Conservation (phyloP, 2,888 invertebrate species). For the Watsonalla binaria region DNA sequence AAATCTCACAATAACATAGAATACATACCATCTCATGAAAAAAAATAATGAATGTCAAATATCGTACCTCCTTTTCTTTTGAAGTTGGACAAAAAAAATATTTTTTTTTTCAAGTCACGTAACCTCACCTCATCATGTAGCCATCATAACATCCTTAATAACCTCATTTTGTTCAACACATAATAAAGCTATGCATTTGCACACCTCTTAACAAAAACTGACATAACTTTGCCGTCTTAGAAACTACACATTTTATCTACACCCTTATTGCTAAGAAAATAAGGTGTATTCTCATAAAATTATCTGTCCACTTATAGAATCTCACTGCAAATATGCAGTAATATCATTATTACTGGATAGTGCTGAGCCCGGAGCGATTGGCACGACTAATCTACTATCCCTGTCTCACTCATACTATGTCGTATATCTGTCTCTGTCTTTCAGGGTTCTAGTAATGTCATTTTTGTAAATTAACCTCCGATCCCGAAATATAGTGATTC, state of each 20-base stretch:
- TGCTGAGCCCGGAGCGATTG: slow-evolving; percentile 52
- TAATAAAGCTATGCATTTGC: slow-evolving; percentile 58
- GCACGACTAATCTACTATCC: slow-evolving; percentile 35
- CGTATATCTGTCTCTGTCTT: slow-evolving; percentile 30
- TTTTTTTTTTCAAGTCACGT: too few relatives aligned
- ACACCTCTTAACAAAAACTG: slow-evolving; percentile 28
- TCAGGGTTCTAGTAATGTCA: slow-evolving; percentile 56
- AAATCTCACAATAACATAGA: too few relatives aligned
- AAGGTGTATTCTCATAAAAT: slow-evolving; percentile 27
- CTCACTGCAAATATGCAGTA: slow-evolving; percentile 44
- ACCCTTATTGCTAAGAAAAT: slow-evolving; percentile 27
- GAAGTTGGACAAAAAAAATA: too few relatives aligned
- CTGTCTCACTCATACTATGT: slow-evolving; percentile 18
- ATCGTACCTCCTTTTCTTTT: too few relatives aligned
- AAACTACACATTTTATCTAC: slow-evolving; percentile 11
- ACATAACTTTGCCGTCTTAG: slow-evolving; percentile 16
- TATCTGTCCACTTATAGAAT: slow-evolving; percentile 29
- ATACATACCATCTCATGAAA: too few relatives aligned
- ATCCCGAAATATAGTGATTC: slow-evolving; percentile 60
- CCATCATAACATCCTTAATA: slow-evolving; percentile 49
- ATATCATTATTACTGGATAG: slow-evolving; percentile 58
- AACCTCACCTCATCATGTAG: slow-evolving; percentile 21
- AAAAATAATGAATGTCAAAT: too few relatives aligned
- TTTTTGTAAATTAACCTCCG: slow-evolving; percentile 70
- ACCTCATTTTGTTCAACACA: slow-evolving; percentile 60